These are phyloP conservation scores for Cacoxenus indagator DNA, from an alignment of 2,888 invertebrate species.

Conservation along the genomic window DNA sequence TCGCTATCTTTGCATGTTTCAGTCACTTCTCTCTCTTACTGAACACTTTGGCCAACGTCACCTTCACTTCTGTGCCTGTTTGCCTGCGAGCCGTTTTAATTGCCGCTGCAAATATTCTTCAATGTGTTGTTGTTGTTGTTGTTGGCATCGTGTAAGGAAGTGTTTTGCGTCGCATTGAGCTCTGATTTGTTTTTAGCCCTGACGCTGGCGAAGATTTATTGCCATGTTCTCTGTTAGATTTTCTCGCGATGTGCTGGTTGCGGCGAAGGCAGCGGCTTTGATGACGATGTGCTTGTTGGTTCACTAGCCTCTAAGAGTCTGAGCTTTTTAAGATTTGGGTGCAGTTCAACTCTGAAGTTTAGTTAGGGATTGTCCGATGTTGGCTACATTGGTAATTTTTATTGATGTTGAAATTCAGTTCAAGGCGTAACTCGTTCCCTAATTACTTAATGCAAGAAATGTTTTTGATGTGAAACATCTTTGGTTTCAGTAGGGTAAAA, in stretches of 20 bases:
- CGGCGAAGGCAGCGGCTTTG: neutral
- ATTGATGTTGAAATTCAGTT: no score
- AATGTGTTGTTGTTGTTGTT: conserved; percentile 35
- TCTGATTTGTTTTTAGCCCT: conserved; percentile 3
- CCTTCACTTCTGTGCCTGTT: conserved; percentile 20
- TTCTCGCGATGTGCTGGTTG: neutral
- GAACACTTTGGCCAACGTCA: conserved; percentile 13
- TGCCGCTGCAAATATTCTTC: conserved; percentile 57
- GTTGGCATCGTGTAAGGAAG: conserved; percentile 1
- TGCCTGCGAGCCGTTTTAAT: conserved; percentile 58
- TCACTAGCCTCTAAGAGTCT: no score
- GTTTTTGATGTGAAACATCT: no score
- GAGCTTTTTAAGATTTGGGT: no score
- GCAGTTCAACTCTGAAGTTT: no score
- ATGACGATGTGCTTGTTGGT: no score
- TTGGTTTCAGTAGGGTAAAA: no score
- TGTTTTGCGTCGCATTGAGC: neutral
- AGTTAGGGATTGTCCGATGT: no score
- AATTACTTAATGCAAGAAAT: no score
- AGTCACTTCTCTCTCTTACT: neutral
- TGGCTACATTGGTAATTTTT: no score
- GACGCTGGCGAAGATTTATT: conserved; percentile 9
- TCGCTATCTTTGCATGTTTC: neutral
- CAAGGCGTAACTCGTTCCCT: no score
- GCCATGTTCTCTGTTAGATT: neutral